phyloP scores from a whole-genome alignment of 92 coral and sea anemone genomes.

The Epizoanthus stellaris region DNA sequence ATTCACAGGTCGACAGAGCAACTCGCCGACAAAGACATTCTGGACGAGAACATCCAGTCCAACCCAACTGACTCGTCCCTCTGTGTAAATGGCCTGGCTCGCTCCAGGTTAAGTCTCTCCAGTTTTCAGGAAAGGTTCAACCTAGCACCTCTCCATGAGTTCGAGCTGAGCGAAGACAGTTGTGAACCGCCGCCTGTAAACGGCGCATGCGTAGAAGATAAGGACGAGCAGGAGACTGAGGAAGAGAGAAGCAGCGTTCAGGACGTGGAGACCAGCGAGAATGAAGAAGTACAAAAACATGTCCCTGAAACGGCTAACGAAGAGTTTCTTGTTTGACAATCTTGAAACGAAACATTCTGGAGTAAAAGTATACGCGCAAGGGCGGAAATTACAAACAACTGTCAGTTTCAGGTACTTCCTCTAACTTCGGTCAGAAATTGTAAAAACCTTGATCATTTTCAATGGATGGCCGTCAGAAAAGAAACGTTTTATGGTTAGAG shows the following conservation, averaged over 20 bases:
- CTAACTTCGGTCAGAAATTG: too few relatives aligned
- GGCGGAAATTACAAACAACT: too few relatives aligned
- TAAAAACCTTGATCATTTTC: too few relatives aligned
- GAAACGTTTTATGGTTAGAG: too few relatives aligned
- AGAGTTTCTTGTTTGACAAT: background rate
- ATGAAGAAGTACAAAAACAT: background rate
- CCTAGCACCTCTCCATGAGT: background rate
- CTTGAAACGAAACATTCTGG: background rate
- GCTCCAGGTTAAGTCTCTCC: slow-evolving; percentile 10
- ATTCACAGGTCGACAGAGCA: background rate
- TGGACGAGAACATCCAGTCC: background rate
- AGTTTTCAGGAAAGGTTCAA: slow-evolving; percentile 14
- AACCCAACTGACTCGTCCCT: background rate
- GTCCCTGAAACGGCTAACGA: background rate
- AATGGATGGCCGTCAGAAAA: too few relatives aligned
- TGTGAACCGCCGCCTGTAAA: background rate
- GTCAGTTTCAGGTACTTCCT: too few relatives aligned
- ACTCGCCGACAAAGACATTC: background rate
- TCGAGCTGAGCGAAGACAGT: background rate
- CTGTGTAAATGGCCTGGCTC: background rate
- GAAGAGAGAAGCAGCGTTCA: slow-evolving; percentile 7
- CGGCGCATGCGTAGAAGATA: slow-evolving; percentile 17
- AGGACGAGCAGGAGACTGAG: slow-evolving; percentile 12
- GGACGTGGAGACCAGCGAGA: background rate
- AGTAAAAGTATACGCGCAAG: too few relatives aligned